A percentile compares a stretch with the other conserved stretches of the same genome.
Conservation (phyloP, 2,797 vertebrate species). For the Epinephelus awoara region DNA sequence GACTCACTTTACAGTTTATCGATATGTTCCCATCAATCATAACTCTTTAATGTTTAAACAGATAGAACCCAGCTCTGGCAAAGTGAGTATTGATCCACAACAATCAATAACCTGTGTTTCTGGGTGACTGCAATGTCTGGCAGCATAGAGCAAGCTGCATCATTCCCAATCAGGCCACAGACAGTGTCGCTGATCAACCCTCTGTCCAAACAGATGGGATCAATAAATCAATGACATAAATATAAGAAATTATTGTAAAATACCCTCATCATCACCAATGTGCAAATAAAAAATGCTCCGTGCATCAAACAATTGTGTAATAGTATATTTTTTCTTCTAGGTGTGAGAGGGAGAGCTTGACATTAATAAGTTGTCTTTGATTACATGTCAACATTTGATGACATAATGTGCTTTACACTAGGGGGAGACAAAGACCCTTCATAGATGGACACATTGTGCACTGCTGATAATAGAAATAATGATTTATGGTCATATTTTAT, state of each 20-base stretch:
- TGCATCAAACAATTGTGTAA: neutral
- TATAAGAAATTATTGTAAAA: neutral
- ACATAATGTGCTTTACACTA: constrained; percentile 76
- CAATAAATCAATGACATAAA: constrained; percentile 24
- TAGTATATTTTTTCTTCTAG: neutral
- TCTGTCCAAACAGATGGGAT: neutral
- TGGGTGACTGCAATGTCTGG: constrained; percentile 48
- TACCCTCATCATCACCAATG: too few relatives aligned
- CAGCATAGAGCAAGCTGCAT: constrained; percentile 21
- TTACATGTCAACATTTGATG: constrained; percentile 55
- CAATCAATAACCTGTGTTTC: constrained; percentile 65
- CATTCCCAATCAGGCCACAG: constrained; percentile 14
- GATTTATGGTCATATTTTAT: constrained; percentile 35
- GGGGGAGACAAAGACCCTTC: constrained; percentile 84
- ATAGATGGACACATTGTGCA: constrained; percentile 35
- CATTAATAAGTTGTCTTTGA: constrained; percentile 34
- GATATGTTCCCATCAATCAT: constrained; percentile 55
- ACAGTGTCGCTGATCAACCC: constrained; percentile 31
- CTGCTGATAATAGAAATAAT: constrained; percentile 53
- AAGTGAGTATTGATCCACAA: constrained; percentile 68
- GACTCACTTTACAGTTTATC: constrained; percentile 52
- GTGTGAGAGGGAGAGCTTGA: neutral
- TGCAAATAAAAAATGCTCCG: neutral
- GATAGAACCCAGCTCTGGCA: constrained; percentile 43
- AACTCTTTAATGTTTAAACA: constrained; percentile 51